Conservation (phyloP, 1,140 invertebrate species). For the Mercenaria mercenaria region DNA sequence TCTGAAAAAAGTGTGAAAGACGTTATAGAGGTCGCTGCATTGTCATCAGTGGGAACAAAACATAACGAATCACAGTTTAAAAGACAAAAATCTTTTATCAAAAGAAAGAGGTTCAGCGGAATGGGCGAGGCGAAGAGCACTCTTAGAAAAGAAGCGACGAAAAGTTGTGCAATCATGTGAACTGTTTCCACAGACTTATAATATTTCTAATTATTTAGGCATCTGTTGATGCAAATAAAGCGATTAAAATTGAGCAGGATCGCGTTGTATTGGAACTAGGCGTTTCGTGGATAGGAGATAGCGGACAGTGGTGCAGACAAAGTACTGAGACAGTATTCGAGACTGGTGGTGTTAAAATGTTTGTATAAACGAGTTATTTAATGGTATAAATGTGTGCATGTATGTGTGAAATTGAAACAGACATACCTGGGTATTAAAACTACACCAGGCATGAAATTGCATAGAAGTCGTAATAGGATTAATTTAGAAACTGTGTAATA, state of each 20-base stretch:
- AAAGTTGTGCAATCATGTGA: constrained; percentile 83
- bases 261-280: background rate
- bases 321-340: too few relatives aligned
- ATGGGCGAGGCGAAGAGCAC: constrained; percentile 81
- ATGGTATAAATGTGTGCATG: constrained; percentile 10
- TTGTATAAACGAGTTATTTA: constrained; percentile 27
- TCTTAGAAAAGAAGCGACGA: constrained; percentile 81
- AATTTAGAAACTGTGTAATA: constrained; percentile 8
- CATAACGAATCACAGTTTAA: constrained; percentile 72
- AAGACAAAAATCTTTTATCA: constrained; percentile 81
- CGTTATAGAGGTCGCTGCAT: constrained; percentile 89
- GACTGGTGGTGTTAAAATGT: background rate
- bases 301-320: background rate
- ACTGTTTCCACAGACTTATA: background rate
- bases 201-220: background rate
- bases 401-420: constrained; percentile 1
- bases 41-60: constrained; percentile 89
- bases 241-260: background rate
- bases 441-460: constrained; percentile 14
- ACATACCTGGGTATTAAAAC: constrained; percentile 18
- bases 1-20: constrained; percentile 89
- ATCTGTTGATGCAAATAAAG: too few relatives aligned
- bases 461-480: constrained; percentile 6
- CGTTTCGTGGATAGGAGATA: background rate
- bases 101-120: constrained; percentile 80